phyloP scores from a whole-genome alignment of 1,140 invertebrate species.

The Chlorops oryzae region DNA sequence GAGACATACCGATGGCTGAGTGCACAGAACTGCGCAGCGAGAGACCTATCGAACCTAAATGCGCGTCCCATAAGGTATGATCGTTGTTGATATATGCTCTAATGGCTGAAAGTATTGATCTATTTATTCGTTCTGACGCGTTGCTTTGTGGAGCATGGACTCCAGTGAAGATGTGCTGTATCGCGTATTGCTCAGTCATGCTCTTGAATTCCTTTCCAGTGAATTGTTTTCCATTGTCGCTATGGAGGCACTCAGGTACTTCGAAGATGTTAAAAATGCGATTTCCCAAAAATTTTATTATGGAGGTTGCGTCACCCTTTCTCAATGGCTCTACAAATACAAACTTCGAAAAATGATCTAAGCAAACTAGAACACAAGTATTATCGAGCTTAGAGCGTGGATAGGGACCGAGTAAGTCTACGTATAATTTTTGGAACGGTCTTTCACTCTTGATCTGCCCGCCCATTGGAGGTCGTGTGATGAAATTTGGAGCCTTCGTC shows the following conservation, averaged over 20 bases:
- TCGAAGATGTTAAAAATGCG: neutral
- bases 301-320: neutral
- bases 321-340: neutral
- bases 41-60: conserved; percentile 4
- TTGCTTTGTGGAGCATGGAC: conserved; percentile 1
- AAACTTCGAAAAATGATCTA: neutral
- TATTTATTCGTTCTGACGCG: conserved; percentile 5
- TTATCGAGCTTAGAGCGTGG: neutral
- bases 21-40: conserved; percentile 2
- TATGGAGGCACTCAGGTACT: neutral
- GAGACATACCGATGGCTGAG: neutral
- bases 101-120: neutral
- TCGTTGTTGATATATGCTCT: neutral
- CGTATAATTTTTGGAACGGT: conserved; percentile 11
- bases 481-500: neutral
- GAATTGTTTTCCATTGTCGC: conserved; percentile 5
- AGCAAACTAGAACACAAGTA: neutral
- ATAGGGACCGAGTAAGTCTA: neutral
- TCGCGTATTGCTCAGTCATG: neutral
- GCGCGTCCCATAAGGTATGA: conserved; percentile 8
- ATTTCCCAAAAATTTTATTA: neutral
- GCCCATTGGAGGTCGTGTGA: neutral
- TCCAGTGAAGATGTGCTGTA: neutral
- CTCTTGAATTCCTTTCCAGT: neutral
- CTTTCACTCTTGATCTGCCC: conserved; percentile 1